Evolutionary conservation across 2,113 vertebrate species (phyloP).

Genomic region (Sprattus sprattus): DNA sequence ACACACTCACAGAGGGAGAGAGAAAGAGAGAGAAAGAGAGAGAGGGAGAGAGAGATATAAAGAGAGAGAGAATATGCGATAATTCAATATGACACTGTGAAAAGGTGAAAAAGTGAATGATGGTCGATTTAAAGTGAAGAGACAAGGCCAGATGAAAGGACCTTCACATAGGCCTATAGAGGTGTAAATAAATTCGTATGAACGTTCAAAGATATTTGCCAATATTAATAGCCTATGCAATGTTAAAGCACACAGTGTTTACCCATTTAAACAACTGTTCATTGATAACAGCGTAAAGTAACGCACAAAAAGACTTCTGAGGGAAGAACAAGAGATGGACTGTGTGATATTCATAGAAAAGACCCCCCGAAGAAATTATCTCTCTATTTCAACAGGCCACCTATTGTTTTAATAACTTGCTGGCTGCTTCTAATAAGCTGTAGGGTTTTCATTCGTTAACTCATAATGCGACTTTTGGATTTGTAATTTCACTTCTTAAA

Average conservation of each 20-base stretch:
- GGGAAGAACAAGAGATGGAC: neutral
- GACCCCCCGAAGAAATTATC: neutral
- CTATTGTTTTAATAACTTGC: constrained; percentile 9
- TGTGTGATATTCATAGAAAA: neutral
- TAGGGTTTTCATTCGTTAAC: neutral
- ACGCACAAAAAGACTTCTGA: neutral
- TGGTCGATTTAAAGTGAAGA: neutral
- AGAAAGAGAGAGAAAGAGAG: neutral
- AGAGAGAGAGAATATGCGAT: neutral
- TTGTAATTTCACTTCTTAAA: neutral
- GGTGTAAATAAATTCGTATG: neutral
- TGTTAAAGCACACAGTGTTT: neutral
- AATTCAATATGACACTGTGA: no score
- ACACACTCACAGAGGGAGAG: no score
- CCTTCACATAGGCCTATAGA: neutral
- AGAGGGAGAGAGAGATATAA: neutral
- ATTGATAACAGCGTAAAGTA: neutral
- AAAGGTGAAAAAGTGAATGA: neutral
- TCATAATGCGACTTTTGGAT: neutral
- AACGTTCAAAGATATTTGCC: neutral
- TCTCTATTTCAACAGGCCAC: neutral
- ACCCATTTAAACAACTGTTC: neutral
- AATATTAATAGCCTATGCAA: no score
- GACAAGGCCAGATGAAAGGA: neutral
- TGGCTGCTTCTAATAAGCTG: neutral